Conservation (phyloP, 2,113 vertebrate genomes). For the Calyptommatus sinebrachiatus region DNA sequence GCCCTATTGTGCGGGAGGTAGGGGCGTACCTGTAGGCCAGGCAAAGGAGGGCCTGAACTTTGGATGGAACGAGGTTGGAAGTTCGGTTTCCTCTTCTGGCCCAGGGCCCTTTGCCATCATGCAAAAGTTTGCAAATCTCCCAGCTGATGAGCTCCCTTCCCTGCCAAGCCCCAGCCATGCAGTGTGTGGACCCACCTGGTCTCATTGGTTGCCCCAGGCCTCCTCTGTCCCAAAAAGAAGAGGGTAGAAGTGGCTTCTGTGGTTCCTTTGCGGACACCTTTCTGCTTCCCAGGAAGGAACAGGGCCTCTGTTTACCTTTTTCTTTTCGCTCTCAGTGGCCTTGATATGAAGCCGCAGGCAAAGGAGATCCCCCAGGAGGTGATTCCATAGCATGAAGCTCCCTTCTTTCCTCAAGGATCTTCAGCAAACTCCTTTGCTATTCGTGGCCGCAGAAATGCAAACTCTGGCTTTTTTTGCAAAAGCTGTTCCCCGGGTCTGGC, state of each 20-base stretch:
- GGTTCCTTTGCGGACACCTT: slow-evolving; percentile 51
- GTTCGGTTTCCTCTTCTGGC: no score
- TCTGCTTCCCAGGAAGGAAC: slow-evolving; percentile 56
- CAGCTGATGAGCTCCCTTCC: no score
- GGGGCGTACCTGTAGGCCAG: no score
- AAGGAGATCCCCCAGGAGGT: not conserved
- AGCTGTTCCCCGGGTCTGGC: not conserved
- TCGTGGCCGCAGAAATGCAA: no score
- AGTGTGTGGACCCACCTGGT: not conserved
- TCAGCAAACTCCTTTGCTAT: not conserved
- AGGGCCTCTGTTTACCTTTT: slow-evolving; percentile 58
- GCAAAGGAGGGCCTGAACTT: no score
- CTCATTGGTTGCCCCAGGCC: not conserved
- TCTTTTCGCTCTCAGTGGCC: slow-evolving; percentile 65
- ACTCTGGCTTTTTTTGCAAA: not conserved
- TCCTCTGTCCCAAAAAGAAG: not conserved
- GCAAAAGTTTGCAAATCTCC: no score
- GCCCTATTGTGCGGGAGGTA: not conserved
- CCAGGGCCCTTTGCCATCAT: no score
- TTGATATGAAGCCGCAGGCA: slow-evolving; percentile 48
- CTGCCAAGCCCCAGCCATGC: not conserved
- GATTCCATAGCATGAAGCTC: not conserved
- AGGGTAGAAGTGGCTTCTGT: not conserved
- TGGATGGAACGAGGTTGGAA: not conserved
- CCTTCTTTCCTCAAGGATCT: not conserved